phyloP scores from a whole-genome alignment of 2,797 vertebrate species.

The Sarcoramphus papa region DNA sequence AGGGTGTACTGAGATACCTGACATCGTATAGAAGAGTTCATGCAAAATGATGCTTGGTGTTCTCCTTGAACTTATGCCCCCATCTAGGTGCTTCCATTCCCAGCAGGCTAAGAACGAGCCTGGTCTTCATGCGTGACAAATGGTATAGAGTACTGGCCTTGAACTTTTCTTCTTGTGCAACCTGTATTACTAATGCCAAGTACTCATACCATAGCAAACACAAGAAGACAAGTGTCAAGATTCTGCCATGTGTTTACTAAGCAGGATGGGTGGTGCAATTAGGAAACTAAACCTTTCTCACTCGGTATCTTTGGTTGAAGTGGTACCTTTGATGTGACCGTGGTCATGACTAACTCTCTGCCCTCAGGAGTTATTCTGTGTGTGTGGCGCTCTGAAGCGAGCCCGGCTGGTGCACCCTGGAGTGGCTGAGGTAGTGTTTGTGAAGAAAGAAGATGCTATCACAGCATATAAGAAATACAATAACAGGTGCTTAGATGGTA shows the following conservation, averaged over 20 bases:
- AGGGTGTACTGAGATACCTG: neutral
- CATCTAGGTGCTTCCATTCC: neutral
- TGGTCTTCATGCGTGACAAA: neutral
- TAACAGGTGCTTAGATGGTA: conserved; percentile 96
- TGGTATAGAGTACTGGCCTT: neutral
- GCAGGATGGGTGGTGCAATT: neutral
- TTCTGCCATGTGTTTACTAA: neutral
- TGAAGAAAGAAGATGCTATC: conserved; percentile 95
- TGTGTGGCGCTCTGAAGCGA: conserved; percentile 94
- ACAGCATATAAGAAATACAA: conserved; percentile 98
- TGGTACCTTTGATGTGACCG: neutral
- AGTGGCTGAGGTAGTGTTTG: conserved; percentile 95
- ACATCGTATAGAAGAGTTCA: neutral
- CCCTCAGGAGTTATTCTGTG: conserved; percentile 93
- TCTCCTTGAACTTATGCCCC: neutral
- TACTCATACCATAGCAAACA: neutral
- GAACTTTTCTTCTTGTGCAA: neutral
- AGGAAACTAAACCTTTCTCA: neutral
- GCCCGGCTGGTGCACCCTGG: conserved; percentile 91
- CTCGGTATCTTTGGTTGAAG: neutral
- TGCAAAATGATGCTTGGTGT: neutral
- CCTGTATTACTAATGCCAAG: neutral
- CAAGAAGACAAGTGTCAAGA: neutral
- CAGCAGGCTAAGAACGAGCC: neutral
- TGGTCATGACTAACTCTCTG: neutral